Evolutionary conservation across 2,113 vertebrate species (phyloP), one percentile per base, ranked within the genome.

Genomic region (Pseudorectes ferrugineus): DNA sequence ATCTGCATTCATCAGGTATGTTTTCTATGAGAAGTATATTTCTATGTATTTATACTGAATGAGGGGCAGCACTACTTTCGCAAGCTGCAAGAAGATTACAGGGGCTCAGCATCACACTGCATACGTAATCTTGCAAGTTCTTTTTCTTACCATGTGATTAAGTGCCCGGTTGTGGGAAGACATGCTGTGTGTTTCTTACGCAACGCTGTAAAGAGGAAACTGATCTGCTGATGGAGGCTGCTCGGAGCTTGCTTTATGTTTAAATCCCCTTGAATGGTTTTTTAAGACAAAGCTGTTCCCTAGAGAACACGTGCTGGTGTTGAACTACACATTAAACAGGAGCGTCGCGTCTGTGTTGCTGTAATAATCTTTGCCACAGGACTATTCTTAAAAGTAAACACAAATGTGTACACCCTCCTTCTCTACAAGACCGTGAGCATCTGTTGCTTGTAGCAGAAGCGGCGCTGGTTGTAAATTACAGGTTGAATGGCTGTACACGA

Each of bases 171-270:
- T 71, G 28, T 20, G 11, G 28, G 76, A 46, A 86, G 72, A 29
- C 21, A 3, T 0, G 4, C n/a, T 68, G 43, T 8, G 36, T 4
- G 4, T 22, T 57, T 40, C 36, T 93, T 68, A 31, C 0, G 20
- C 79, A 86, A 78, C 9, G 9, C 24, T 36, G 24, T 29, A 19
- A 83, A 74, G 87, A 85, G 73, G 83, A 91, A 95, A 51, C 33
- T 4, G 65, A 35, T 46, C 22, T 89, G 80, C 76, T 74, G 87
- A 38, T 14, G 40, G 68, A 67, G 43, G 35, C 20, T 67, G 31
- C 51, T 48, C 0, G 1, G 33, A 73, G 65, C 33, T 80, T 38
- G 33, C 52, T 67, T 51, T 43, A 36, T 11, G 25, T 54, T 66
- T 71, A 48, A n/a, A 46, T 26, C 12, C 58, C 14, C 43, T 59